These are phyloP conservation scores for Synergus itoensis DNA, from an alignment of 2,888 invertebrate species.

Conservation along the genomic window DNA sequence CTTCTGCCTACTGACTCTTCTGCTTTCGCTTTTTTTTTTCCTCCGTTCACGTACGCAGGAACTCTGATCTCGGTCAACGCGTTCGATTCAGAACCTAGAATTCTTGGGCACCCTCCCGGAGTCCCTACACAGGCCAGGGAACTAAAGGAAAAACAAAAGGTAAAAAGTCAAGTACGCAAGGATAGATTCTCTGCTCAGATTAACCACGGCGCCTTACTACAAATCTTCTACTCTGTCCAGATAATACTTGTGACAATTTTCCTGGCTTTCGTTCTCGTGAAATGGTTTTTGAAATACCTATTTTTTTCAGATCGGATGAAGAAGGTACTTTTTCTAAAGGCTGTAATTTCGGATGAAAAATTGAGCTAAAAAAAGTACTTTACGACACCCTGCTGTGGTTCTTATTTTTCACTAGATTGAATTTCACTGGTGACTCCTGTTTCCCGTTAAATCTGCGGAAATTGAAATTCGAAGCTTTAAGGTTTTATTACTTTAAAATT, in stretches of 20 bases:
- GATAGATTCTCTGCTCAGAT: conserved; percentile 35
- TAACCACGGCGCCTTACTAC: conserved; percentile 30
- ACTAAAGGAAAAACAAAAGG: conserved; percentile 30
- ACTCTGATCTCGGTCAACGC: conserved; percentile 41
- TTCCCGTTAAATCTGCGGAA: not conserved
- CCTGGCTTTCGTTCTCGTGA: not conserved
- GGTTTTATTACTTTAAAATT: not conserved
- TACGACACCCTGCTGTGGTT: not conserved
- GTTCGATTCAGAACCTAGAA: conserved; percentile 39
- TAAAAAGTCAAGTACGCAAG: conserved; percentile 33
- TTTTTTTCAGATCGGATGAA: not conserved
- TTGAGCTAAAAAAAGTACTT: not conserved
- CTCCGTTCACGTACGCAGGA: conserved; percentile 46
- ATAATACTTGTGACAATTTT: conserved; percentile 33
- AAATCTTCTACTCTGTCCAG: conserved; percentile 32
- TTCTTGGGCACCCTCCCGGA: conserved; percentile 19
- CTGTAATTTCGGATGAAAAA: not conserved
- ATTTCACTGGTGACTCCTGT: not conserved
- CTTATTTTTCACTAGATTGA: conserved; percentile 1
- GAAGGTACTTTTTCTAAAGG: not conserved
- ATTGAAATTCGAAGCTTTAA: not conserved
- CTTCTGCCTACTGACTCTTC: conserved; percentile 49
- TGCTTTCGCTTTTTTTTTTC: conserved; percentile 46
- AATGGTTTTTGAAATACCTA: not conserved
- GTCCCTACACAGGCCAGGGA: not conserved